A percentile compares a stretch with the other conserved stretches of the same genome.
phyloP scores from a whole-genome alignment of 2,797 vertebrate genomes.

The Pristis pectinata region DNA sequence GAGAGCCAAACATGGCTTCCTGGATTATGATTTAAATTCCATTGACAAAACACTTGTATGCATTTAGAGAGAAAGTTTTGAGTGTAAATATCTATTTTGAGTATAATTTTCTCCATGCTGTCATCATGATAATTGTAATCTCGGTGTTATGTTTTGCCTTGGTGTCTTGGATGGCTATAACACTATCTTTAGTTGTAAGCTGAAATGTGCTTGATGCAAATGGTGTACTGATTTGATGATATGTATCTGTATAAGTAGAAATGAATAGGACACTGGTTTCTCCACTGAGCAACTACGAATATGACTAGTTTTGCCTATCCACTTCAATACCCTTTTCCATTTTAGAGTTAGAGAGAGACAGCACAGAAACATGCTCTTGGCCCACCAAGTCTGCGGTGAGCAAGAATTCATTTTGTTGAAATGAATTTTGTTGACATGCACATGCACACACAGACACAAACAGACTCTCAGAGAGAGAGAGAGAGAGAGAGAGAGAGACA shows the following conservation, averaged over 20 bases:
- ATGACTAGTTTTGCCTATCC: not conserved
- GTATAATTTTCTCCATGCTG: not conserved
- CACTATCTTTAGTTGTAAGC: not conserved
- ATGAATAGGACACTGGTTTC: not conserved
- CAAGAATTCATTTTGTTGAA: too few relatives aligned
- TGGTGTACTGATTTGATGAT: not conserved
- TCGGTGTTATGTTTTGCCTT: not conserved
- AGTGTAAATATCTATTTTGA: not conserved
- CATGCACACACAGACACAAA: too few relatives aligned
- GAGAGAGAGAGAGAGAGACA: too few relatives aligned
- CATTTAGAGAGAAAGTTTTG: not conserved
- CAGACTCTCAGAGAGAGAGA: too few relatives aligned
- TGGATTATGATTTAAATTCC: constrained; percentile 16
- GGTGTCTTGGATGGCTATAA: not conserved
- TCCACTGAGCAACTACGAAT: not conserved
- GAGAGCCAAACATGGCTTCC: not conserved
- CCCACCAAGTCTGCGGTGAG: too few relatives aligned
- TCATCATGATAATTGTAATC: not conserved
- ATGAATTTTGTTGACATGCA: too few relatives aligned
- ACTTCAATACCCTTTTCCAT: not conserved
- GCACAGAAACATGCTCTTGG: too few relatives aligned
- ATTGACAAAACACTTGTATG: not conserved
- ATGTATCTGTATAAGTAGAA: not conserved
- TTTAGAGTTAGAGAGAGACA: too few relatives aligned
- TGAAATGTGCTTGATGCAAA: not conserved